Percentiles rank a stretch among this genome's conserved stretches.
Conservation (phyloP, 1,140 invertebrate species). For the Cherax quadricarinatus region DNA sequence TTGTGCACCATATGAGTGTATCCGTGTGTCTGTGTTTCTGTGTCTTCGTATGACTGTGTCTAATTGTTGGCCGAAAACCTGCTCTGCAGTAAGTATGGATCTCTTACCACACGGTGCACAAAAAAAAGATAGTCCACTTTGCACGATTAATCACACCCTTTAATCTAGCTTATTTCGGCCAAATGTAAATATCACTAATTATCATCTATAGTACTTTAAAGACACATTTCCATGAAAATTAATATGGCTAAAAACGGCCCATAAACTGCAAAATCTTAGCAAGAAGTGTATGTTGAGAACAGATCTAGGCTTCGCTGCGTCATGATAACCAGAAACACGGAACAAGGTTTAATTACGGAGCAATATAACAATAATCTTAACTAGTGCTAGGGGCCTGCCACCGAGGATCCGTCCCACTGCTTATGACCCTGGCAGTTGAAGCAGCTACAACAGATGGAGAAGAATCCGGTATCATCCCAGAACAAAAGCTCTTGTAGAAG, state of each 20-base stretch:
- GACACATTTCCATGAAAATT: background rate
- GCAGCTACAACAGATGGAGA: no score
- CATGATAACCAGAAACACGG: background rate
- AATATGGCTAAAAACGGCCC: background rate
- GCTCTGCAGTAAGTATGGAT: background rate
- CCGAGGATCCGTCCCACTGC: no score
- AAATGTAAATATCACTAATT: background rate
- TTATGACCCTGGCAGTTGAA: no score
- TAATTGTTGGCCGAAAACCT: background rate
- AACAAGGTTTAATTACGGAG: background rate
- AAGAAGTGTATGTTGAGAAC: background rate
- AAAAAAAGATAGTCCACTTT: background rate
- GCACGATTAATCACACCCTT: background rate
- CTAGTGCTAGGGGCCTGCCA: background rate
- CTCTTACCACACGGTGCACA: background rate
- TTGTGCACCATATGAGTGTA: background rate
- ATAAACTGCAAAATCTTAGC: background rate
- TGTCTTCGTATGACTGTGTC: no score
- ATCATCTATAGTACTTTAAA: background rate
- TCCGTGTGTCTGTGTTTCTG: background rate
- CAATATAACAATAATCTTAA: background rate
- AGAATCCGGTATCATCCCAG: background rate
- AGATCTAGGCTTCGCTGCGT: background rate
- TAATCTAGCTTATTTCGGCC: background rate
- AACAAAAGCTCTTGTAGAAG: no score